These are phyloP conservation scores for Parazoanthus swiftii DNA, from an alignment of 92 coral and sea anemone species.

Conservation along the genomic window DNA sequence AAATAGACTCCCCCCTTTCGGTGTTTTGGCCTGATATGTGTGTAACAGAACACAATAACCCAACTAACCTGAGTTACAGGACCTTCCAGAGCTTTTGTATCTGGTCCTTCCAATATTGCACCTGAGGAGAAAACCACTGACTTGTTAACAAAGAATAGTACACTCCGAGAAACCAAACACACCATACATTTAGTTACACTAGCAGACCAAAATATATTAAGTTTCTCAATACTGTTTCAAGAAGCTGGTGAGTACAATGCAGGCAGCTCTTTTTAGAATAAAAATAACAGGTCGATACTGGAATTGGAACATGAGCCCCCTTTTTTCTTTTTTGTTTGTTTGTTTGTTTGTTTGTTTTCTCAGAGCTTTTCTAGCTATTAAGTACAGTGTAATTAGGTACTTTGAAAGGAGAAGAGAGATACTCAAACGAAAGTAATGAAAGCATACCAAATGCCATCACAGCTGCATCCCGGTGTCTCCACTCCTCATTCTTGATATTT, in stretches of 20 bases:
- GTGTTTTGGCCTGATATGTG: background rate
- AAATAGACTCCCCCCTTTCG: background rate
- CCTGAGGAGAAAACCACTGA: slow-evolving; percentile 54
- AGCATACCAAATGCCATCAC: slow-evolving; percentile 97
- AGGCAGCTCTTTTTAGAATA: too few relatives aligned
- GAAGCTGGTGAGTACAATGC: too few relatives aligned
- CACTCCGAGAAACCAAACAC: background rate
- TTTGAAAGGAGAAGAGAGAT: background rate
- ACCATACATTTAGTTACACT: background rate
- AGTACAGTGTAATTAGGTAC: too few relatives aligned
- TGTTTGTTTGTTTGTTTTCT: too few relatives aligned
- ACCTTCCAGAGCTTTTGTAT: slow-evolving; percentile 64
- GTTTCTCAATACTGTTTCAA: too few relatives aligned
- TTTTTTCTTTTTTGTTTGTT: too few relatives aligned
- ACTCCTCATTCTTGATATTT: slow-evolving; percentile 61
- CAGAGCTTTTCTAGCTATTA: too few relatives aligned
- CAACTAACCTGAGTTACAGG: slow-evolving; percentile 69
- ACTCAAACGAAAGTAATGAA: background rate
- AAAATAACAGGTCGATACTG: too few relatives aligned
- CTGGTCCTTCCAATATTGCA: slow-evolving; percentile 95
- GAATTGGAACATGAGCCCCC: too few relatives aligned
- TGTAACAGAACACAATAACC: background rate
- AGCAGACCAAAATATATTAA: too few relatives aligned
- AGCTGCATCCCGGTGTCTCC: slow-evolving; percentile 94
- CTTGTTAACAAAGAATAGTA: background rate